Percentiles rank a stretch among this genome's conserved stretches.
phyloP scores from a whole-genome alignment of 2,113 vertebrate species.

The Gallinago media region DNA sequence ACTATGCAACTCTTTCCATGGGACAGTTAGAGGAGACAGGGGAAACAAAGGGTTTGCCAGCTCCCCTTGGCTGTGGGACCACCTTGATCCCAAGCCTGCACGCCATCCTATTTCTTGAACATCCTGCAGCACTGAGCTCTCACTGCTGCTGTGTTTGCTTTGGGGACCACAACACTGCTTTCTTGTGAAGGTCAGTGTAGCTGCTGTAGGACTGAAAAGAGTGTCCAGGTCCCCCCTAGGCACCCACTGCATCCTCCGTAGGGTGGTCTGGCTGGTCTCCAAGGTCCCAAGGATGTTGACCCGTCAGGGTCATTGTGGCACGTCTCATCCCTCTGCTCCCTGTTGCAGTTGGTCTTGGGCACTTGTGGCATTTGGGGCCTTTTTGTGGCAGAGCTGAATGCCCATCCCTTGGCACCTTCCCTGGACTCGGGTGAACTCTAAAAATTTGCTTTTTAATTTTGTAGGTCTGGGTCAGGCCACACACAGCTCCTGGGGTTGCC shows the following conservation, averaged over 20 bases:
- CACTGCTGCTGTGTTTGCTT: background rate
- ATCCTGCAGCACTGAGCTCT: background rate
- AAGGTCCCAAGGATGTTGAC: background rate
- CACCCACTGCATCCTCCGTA: background rate
- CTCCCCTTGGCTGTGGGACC: background rate
- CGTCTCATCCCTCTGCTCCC: background rate
- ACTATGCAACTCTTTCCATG: background rate
- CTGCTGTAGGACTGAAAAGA: background rate
- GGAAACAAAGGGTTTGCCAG: rapidly evolving
- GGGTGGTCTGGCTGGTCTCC: background rate
- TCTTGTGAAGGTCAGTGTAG: background rate
- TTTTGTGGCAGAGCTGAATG: background rate
- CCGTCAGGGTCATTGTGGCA: background rate
- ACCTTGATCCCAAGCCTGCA: background rate
- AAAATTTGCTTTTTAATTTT: background rate
- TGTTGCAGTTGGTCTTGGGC: rapidly evolving
- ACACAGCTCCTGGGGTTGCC: background rate
- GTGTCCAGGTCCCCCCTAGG: background rate
- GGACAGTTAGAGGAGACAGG: background rate
- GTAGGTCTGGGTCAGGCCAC: background rate
- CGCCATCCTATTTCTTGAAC: rapidly evolving
- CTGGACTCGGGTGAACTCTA: no score
- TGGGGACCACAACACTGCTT: background rate
- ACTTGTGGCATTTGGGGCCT: background rate
- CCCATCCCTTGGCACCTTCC: background rate